These are phyloP conservation scores for Lepidocyrtinus sp. DNA, from an alignment of 2,888 invertebrate genomes.

Conservation along the genomic window DNA sequence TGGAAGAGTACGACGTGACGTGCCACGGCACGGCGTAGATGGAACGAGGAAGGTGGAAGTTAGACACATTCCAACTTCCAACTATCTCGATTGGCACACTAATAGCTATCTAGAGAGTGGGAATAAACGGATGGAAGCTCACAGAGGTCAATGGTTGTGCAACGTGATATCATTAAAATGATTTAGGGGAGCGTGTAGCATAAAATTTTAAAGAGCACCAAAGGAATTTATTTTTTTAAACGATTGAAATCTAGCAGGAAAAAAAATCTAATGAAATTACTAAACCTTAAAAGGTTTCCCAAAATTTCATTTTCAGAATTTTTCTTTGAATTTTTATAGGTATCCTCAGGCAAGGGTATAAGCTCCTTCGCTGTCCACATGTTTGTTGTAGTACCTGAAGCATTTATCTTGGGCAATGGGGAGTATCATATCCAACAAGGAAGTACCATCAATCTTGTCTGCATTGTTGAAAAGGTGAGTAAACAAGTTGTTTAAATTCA, in stretches of 20 bases:
- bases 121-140: too few species aligned
- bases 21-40: too few species aligned
- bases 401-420: slow-evolving; percentile 73
- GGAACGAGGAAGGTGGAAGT: too few species aligned
- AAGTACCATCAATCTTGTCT: slow-evolving; percentile 73
- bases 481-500: too few species aligned
- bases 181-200: neutral
- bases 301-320: slow-evolving; percentile 21
- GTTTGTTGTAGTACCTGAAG: slow-evolving; percentile 73
- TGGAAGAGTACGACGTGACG: too few species aligned
- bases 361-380: slow-evolving; percentile 73
- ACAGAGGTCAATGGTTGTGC: neutral
- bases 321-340: slow-evolving; percentile 70
- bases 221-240: neutral
- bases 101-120: too few species aligned
- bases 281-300: too few species aligned
- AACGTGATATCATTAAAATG: slow-evolving; percentile 41
- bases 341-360: slow-evolving; percentile 73
- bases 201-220: neutral
- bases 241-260: too few species aligned
- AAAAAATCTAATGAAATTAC: too few species aligned
- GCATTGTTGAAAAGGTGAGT: slow-evolving; percentile 73
- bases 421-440: slow-evolving; percentile 73
- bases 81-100: too few species aligned
- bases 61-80: too few species aligned